Evolutionary conservation across 2,113 vertebrate genomes (phyloP).

Genomic region (Callaeas wilsoni): DNA sequence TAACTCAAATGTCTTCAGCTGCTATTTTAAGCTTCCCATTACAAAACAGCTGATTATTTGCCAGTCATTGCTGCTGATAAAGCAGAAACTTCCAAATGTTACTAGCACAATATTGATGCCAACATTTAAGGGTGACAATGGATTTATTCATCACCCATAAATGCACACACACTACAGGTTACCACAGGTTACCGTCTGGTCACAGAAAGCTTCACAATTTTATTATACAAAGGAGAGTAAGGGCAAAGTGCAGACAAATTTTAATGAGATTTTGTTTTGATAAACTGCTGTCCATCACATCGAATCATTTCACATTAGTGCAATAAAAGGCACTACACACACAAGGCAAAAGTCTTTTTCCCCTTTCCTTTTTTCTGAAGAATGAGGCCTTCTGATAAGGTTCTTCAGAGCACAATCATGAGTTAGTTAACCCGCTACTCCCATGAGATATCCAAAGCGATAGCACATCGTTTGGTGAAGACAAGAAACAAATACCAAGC

Average conservation of each 20-base stretch:
- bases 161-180: constrained; percentile 52
- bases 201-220: constrained; percentile 33
- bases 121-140: constrained; percentile 63
- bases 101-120: constrained; percentile 58
- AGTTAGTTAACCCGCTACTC: neutral
- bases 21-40: constrained; percentile 50
- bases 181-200: constrained; percentile 54
- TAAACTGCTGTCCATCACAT: constrained; percentile 69
- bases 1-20: constrained; percentile 36
- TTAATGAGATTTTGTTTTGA: constrained; percentile 78
- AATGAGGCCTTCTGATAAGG: neutral
- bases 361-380: neutral
- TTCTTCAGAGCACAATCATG: neutral
- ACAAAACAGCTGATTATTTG: constrained; percentile 62
- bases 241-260: constrained; percentile 59
- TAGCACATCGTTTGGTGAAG: neutral
- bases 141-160: constrained; percentile 64
- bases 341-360: constrained; percentile 39
- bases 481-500: neutral
- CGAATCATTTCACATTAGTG: constrained; percentile 62
- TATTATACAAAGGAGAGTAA: constrained; percentile 53
- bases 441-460: neutral
- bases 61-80: constrained; percentile 64
- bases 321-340: constrained; percentile 23
- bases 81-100: constrained; percentile 66